Evolutionary conservation across 2,113 vertebrate species (phyloP).

Genomic region (Protobothrops flavoviridis): DNA sequence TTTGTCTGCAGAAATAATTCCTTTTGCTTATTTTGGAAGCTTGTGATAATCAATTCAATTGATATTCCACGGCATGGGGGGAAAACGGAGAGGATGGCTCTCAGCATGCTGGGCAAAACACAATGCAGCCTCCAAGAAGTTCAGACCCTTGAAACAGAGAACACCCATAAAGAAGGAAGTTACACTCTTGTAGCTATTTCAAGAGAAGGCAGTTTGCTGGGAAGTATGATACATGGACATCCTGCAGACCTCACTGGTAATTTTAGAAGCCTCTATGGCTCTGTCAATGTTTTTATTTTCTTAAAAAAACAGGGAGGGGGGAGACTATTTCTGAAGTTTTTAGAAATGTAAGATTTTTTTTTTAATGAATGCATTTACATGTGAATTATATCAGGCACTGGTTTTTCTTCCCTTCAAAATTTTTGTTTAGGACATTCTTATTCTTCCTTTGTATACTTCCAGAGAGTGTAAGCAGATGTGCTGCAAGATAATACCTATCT

Average conservation of each 20-base stretch:
- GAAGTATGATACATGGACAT: neutral
- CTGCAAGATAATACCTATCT: neutral
- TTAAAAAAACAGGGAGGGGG: neutral
- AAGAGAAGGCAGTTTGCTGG: neutral
- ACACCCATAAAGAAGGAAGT: neutral
- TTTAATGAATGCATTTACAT: neutral
- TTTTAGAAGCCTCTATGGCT: neutral
- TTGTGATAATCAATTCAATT: neutral
- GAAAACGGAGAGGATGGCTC: neutral
- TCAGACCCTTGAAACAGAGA: neutral
- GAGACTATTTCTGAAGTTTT: neutral
- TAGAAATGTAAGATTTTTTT: neutral
- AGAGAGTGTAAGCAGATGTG: accelerated
- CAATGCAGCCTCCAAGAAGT: neutral
- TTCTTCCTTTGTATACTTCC: neutral
- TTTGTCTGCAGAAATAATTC: neutral
- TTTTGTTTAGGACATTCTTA: neutral
- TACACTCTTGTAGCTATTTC: neutral
- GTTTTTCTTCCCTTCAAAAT: neutral
- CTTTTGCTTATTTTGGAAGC: neutral
- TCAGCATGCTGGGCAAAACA: neutral
- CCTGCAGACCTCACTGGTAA: neutral
- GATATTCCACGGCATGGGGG: neutral
- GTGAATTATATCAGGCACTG: neutral
- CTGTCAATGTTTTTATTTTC: neutral